Conservation (phyloP, 2,888 invertebrate genomes). For the Drosophila formosana region DNA sequence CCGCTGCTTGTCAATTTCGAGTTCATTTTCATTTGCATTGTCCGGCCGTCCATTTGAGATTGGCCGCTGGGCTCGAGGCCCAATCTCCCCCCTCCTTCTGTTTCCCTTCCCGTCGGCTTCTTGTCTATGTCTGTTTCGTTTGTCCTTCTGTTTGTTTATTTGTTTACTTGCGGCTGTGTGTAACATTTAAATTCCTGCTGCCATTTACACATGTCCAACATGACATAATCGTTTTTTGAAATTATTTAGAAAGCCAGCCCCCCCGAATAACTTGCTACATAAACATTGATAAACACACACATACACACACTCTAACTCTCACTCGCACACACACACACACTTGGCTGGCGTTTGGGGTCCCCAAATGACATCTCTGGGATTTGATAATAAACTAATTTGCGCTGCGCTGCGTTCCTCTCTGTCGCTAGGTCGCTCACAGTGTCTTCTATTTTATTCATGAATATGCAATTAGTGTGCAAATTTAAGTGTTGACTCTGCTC, state of each 20-base stretch:
- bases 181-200: constrained; percentile 59
- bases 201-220: constrained; percentile 77
- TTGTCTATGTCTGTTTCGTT: neutral
- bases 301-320: constrained; percentile 10
- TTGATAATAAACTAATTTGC: constrained; percentile 76
- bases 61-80: constrained; percentile 22
- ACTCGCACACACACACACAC: constrained; percentile 19
- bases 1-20: constrained; percentile 60
- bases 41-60: constrained; percentile 39
- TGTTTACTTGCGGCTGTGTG: constrained; percentile 29
- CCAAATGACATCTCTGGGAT: constrained; percentile 77
- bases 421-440: constrained; percentile 12
- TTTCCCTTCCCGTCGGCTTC: neutral
- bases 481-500: constrained; percentile 59
- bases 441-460: constrained; percentile 75
- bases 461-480: constrained; percentile 78
- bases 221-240: constrained; percentile 75
- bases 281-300: constrained; percentile 55
- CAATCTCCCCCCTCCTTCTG: neutral
- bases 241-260: constrained; percentile 58
- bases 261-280: constrained; percentile 41
- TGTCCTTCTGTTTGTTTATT: constrained; percentile 8
- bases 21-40: constrained; percentile 64
- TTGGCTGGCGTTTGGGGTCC: constrained; percentile 45
- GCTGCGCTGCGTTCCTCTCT: constrained; percentile 38